Evolutionary conservation across 1,140 invertebrate species (phyloP).

Genomic region (Drepana arcuata): DNA sequence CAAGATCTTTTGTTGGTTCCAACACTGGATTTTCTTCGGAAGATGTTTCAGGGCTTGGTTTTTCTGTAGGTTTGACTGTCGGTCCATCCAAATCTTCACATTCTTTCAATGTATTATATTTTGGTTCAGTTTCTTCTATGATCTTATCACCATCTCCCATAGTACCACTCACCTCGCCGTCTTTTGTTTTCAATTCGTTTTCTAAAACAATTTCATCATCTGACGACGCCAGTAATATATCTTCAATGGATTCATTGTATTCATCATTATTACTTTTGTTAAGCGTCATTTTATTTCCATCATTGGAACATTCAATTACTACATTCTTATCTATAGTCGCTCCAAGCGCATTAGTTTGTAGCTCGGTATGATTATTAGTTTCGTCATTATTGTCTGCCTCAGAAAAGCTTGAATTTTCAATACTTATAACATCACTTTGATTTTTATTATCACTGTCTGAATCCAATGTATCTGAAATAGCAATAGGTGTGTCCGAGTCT

Average conservation of each 20-base stretch:
- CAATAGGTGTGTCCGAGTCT: conserved; percentile 38
- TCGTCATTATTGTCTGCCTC: conserved; percentile 34
- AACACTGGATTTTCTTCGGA: too few relatives aligned
- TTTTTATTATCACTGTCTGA: conserved; percentile 25
- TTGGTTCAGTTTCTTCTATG: too few relatives aligned
- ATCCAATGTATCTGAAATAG: conserved; percentile 37
- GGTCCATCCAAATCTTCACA: too few relatives aligned
- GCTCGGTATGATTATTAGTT: too few relatives aligned
- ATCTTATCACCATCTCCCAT: too few relatives aligned
- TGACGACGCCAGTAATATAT: conserved; percentile 37
- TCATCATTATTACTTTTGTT: conserved; percentile 18
- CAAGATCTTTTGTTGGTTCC: too few relatives aligned
- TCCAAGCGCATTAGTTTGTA: conserved; percentile 1
- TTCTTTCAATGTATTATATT: too few relatives aligned
- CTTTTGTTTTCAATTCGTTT: too few relatives aligned
- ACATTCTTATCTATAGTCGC: conserved; percentile 1
- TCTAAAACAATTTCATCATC: conserved; percentile 36
- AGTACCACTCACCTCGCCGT: too few relatives aligned
- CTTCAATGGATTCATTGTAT: conserved; percentile 25
- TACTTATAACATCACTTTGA: conserved; percentile 43
- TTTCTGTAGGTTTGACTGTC: too few relatives aligned
- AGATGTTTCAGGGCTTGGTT: too few relatives aligned
- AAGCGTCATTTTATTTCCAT: conserved; percentile 4
- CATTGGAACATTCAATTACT: conserved; percentile 8
- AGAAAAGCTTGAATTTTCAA: conserved; percentile 58